Evolutionary conservation across 2,113 vertebrate genomes (phyloP).

Genomic region (Urocynchramus pylzowi): DNA sequence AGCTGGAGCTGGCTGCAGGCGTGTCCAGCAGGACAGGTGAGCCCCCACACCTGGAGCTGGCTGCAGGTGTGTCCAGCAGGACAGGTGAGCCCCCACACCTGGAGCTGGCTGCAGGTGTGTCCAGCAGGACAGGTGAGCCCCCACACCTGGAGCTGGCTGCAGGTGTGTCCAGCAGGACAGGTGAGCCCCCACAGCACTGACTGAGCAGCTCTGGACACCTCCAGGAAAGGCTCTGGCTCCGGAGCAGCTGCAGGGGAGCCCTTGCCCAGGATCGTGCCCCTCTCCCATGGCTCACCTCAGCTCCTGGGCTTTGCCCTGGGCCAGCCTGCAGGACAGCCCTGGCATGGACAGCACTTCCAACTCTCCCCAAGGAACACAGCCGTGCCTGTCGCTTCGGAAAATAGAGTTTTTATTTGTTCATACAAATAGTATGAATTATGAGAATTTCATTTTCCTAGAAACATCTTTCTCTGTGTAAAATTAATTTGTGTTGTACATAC

Average conservation of each 20-base stretch:
- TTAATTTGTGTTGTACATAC: slow-evolving; percentile 91
- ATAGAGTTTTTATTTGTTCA: slow-evolving; percentile 98
- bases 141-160: fast-evolving
- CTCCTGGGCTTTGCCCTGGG: neutral
- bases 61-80: too few species aligned
- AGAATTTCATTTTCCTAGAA: slow-evolving; percentile 95
- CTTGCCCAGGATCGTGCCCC: fast-evolving
- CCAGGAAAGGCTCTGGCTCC: fast-evolving
- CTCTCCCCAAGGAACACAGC: neutral
- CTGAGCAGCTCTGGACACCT: fast-evolving
- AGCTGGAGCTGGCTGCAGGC: fast-evolving
- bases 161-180: fast-evolving
- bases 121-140: too few species aligned
- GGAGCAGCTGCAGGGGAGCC: neutral
- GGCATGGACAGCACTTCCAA: neutral
- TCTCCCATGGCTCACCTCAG: fast-evolving
- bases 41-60: too few species aligned
- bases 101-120: too few species aligned
- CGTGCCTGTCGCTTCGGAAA: slow-evolving; percentile 77
- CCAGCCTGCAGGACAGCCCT: fast-evolving
- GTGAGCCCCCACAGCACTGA: fast-evolving
- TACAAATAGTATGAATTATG: slow-evolving; percentile 97
- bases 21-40: too few species aligned
- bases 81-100: too few species aligned
- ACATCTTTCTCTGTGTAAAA: slow-evolving; percentile 93